Base-by-base conservation (phyloP, 2,797 vertebrate species). In the Acestrorhynchus altus region DNA sequence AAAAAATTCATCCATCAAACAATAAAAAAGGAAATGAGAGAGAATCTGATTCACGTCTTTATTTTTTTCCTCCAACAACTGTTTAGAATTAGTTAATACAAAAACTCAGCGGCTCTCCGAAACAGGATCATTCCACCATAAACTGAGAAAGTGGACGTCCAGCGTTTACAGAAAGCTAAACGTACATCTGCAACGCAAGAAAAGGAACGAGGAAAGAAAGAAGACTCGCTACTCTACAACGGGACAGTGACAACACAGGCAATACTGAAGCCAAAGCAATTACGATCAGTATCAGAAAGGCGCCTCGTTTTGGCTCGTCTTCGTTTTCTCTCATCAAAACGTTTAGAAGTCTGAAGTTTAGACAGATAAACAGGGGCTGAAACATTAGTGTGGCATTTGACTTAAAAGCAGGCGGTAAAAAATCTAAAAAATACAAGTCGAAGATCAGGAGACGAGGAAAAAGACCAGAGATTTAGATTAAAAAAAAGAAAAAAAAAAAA, bases 361-460 rank as follows among this genome's bases (percentile, higher is more conserved):
- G 49, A n/a, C n/a, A 47, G 44, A 59, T 40, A 44, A n/a, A 24
- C 67, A 10, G 15, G 57, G 13, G 47, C 22, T 15, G 44, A 52
- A 49, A 68, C 2, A 1, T 67, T 54, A 20, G 13, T 15, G 15
- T 70, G 78, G 68, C 16, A n/a, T n/a, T 13, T 64, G 22, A 11
- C 24, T 24, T 69, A 80, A 83, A 75, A 72, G 16, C 42, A 71
- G 22, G 20, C 12, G 61, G 63, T 67, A 74, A 31, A 54, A 75
- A 70, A 66, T 47, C 46, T 70, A 72, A 92, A 91, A 42, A 87
- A 92, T 90, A 92, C 84, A 84, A 93, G 92, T 92, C 89, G 93
- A 94, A 94, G 93, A 1, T 72, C 0, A 49, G 40, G 1, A 16
- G 1, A 16, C 15, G 4, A n/a, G 4, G 15, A 10, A 20, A 65